phyloP scores from a whole-genome alignment of 1,140 invertebrate genomes.

The Leptinotarsa lineolata region DNA sequence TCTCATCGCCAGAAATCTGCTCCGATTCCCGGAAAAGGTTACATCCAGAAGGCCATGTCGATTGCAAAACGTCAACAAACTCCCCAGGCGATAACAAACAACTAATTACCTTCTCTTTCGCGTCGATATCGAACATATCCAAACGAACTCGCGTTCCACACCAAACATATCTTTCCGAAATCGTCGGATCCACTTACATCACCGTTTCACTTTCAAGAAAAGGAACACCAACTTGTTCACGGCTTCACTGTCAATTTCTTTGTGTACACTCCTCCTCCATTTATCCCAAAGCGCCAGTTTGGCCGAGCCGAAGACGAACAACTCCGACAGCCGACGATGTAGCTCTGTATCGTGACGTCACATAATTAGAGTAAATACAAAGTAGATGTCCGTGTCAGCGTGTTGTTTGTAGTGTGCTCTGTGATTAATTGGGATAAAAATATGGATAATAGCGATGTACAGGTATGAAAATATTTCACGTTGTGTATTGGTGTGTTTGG shows the following conservation, averaged over 20 bases:
- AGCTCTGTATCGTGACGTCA: slow-evolving; percentile 70
- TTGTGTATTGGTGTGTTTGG: slow-evolving; percentile 29
- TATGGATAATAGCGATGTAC: slow-evolving; percentile 59
- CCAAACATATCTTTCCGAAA: neutral
- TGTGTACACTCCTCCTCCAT: slow-evolving; percentile 36
- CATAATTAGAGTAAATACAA: slow-evolving; percentile 79
- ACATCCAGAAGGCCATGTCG: no score
- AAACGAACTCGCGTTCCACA: neutral
- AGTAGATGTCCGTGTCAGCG: slow-evolving; percentile 72
- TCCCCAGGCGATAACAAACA: neutral
- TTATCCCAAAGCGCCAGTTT: slow-evolving; percentile 44
- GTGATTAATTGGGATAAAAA: slow-evolving; percentile 59
- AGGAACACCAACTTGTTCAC: neutral
- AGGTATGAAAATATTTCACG: slow-evolving; percentile 52
- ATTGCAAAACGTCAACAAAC: no score
- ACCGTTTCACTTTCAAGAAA: slow-evolving; percentile 6
- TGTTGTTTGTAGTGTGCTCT: slow-evolving; percentile 58
- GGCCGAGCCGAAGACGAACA: slow-evolving; percentile 49
- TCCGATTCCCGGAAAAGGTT: no score
- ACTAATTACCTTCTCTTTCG: neutral
- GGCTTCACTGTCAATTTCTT: neutral
- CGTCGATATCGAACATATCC: neutral
- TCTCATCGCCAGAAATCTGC: no score
- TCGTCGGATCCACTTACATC: neutral
- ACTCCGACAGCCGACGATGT: slow-evolving; percentile 24